Percentiles rank a stretch among this genome's conserved stretches.
phyloP scores from a whole-genome alignment of 2,797 vertebrate genomes.

The Pantherophis alleghaniensis region DNA sequence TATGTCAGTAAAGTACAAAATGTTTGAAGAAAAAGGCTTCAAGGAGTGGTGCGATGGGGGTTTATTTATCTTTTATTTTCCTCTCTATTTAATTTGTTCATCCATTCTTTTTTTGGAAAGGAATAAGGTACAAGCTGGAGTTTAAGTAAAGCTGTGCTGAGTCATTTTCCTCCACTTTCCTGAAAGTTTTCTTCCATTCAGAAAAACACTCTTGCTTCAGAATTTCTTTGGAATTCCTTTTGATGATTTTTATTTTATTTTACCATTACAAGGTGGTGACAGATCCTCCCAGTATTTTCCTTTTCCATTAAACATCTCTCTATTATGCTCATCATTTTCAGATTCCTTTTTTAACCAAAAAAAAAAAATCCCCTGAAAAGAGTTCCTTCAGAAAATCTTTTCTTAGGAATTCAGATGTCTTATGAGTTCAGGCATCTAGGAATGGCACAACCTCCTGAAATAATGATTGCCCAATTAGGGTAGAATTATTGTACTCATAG shows the following conservation, averaged over 20 bases:
- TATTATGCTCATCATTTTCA: background rate
- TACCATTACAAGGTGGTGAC: background rate
- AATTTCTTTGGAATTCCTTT: background rate
- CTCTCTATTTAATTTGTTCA: background rate
- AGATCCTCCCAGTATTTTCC: background rate
- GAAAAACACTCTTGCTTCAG: background rate
- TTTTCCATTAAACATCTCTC: background rate
- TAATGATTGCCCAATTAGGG: background rate
- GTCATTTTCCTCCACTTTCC: background rate
- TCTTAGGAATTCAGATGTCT: background rate
- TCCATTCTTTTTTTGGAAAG: background rate
- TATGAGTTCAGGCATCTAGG: background rate
- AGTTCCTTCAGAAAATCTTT: background rate
- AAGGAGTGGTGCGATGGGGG: background rate
- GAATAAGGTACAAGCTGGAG: background rate
- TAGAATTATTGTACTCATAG: background rate
- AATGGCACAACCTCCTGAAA: background rate
- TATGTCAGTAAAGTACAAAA: background rate
- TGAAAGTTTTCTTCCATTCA: background rate
- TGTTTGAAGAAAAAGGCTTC: constrained; percentile 2
- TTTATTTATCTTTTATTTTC: background rate
- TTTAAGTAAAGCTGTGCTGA: background rate
- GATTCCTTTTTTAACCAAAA: background rate
- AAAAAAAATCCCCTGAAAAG: background rate
- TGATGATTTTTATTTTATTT: background rate